phyloP scores from a whole-genome alignment of 2,888 invertebrate species.

The Serripes groenlandicus region DNA sequence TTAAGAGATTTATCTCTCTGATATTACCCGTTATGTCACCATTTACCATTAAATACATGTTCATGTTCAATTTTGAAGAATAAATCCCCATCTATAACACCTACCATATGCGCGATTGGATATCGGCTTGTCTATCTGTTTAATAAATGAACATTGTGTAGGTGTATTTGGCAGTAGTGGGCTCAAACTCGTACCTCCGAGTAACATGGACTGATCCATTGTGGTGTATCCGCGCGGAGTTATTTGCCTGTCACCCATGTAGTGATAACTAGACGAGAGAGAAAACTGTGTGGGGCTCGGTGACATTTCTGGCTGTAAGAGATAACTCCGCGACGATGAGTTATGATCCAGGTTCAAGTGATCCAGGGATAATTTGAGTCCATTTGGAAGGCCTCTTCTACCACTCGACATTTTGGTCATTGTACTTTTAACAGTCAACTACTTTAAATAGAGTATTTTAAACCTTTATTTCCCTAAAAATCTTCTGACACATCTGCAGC shows the following conservation, averaged over 20 bases:
- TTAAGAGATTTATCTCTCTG: too few species aligned
- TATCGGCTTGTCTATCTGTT: neutral
- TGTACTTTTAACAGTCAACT: too few species aligned
- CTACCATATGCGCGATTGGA: conserved; percentile 15
- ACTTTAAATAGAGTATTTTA: too few species aligned
- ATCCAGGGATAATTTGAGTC: conserved; percentile 15
- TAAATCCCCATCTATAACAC: neutral
- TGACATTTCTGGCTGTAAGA: conserved; percentile 57
- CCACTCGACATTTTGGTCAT: conserved; percentile 25
- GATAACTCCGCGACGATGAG: conserved; percentile 44
- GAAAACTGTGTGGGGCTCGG: conserved; percentile 49
- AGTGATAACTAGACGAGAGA: conserved; percentile 42
- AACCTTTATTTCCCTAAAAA: too few species aligned
- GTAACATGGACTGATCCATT: conserved; percentile 11
- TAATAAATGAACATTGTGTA: conserved; percentile 6
- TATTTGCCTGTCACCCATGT: conserved; percentile 2
- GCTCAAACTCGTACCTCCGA: conserved; percentile 20
- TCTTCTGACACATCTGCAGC: too few species aligned
- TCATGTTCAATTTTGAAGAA: too few species aligned
- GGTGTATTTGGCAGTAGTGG: conserved; percentile 15
- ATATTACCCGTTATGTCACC: too few species aligned
- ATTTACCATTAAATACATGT: too few species aligned
- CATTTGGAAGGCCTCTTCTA: conserved; percentile 10
- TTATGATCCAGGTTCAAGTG: neutral
- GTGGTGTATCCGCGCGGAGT: neutral